Conservation (phyloP, 2,888 invertebrate genomes). For the Leptarthrus brevirostris region DNA sequence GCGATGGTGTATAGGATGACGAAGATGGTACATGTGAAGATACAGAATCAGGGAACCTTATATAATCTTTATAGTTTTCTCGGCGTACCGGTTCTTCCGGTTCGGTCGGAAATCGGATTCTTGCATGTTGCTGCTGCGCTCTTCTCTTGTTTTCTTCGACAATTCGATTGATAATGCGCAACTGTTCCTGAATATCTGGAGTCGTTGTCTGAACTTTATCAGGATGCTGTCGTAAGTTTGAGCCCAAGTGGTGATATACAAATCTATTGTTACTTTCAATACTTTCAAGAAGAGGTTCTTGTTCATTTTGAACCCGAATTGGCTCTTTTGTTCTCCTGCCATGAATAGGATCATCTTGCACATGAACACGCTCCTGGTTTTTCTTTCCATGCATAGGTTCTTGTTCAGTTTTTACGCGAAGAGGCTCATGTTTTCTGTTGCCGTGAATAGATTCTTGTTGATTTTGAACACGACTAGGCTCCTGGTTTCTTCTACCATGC, state of each 20-base stretch:
- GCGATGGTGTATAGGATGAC: background rate
- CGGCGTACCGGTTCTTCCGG: background rate
- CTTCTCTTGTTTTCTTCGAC: conserved; percentile 53
- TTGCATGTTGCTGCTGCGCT: conserved; percentile 9
- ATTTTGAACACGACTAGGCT: no score
- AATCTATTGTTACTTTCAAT: conserved; percentile 53
- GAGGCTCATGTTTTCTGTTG: no score
- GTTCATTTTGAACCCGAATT: conserved; percentile 45
- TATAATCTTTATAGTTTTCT: conserved; percentile 25
- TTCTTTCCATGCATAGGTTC: no score
- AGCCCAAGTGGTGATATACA: conserved; percentile 53
- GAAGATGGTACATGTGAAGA: background rate
- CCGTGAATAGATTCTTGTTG: conserved; percentile 38
- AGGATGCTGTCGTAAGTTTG: conserved; percentile 2
- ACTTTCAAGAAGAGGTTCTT: conserved; percentile 42
- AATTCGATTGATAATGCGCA: conserved; percentile 53
- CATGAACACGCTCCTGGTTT: no score
- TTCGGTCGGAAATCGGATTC: conserved; percentile 46
- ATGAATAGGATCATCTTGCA: no score
- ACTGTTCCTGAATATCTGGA: conserved; percentile 50
- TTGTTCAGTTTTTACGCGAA: no score
- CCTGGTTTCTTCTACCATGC: no score
- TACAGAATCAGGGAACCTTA: conserved; percentile 51
- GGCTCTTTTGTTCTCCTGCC: no score
- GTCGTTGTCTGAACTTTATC: background rate